Evolutionary conservation across 2,888 invertebrate species (phyloP).

Genomic region (Napeogenes inachia): DNA sequence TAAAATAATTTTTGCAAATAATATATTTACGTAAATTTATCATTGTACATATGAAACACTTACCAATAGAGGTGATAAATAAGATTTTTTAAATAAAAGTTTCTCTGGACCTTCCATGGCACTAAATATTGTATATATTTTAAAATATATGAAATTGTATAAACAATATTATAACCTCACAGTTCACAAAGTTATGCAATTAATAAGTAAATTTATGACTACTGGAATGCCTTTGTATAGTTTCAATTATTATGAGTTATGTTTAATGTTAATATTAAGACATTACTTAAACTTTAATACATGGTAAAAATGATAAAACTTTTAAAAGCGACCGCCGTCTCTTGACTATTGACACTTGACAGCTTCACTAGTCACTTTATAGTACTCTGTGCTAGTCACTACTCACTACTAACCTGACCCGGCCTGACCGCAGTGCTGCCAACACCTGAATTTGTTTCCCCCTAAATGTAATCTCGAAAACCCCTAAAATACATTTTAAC

Average conservation of each 20-base stretch:
- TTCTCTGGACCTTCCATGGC: constrained; percentile 28
- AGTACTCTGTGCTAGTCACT: too few species aligned
- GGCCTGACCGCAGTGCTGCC: too few species aligned
- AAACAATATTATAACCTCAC: constrained; percentile 18
- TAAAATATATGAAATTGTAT: constrained; percentile 1
- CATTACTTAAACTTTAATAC: too few species aligned
- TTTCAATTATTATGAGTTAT: too few species aligned
- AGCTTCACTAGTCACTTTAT: neutral
- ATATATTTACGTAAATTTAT: neutral
- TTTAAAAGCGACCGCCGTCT: constrained; percentile 3
- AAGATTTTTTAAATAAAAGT: constrained; percentile 37
- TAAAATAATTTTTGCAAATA: constrained; percentile 6
- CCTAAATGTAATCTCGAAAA: too few species aligned
- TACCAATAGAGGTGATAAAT: constrained; percentile 55
- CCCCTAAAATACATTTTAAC: too few species aligned
- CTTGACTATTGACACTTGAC: neutral
- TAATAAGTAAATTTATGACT: neutral
- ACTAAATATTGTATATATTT: constrained; percentile 1
- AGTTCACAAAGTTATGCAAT: constrained; percentile 16
- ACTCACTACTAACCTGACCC: too few species aligned
- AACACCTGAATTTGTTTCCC: too few species aligned
- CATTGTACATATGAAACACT: constrained; percentile 33
- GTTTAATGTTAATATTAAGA: too few species aligned
- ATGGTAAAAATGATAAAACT: neutral
- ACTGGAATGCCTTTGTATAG: too few species aligned